Percentiles rank a stretch among this genome's conserved stretches.
These are phyloP conservation scores for Heteractis magnifica DNA, from an alignment of 92 coral and sea anemone genomes.

Conservation along the genomic window DNA sequence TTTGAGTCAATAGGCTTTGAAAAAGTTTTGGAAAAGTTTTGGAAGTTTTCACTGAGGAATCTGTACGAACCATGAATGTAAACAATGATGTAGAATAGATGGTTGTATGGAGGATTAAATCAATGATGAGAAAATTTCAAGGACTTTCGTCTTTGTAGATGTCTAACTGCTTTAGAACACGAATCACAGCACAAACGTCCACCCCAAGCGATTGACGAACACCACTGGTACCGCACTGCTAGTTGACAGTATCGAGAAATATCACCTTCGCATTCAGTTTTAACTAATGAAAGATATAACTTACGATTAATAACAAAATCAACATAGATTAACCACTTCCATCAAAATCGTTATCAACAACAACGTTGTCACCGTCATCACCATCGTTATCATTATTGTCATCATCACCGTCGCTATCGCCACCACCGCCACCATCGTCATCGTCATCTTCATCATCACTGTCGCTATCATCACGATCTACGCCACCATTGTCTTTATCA, in stretches of 20 bases:
- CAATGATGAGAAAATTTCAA: not conserved
- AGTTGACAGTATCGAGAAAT: conserved; percentile 41
- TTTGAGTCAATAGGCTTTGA: too few species aligned
- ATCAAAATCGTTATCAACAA: not conserved
- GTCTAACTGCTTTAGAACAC: conserved; percentile 25
- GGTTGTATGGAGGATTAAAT: not conserved
- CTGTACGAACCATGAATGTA: too few species aligned
- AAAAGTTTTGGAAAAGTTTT: too few species aligned
- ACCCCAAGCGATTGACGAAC: conserved; percentile 54
- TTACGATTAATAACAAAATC: not conserved
- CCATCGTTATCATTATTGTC: not conserved
- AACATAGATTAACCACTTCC: not conserved
- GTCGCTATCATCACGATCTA: too few species aligned
- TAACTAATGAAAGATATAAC: conserved; percentile 16
- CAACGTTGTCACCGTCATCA: not conserved
- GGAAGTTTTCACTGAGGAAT: too few species aligned
- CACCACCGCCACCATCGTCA: too few species aligned
- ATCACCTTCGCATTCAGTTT: conserved; percentile 49
- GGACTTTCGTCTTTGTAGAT: conserved; percentile 20
- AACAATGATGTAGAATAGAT: not conserved
- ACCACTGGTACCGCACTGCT: conserved; percentile 63
- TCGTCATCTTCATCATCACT: too few species aligned
- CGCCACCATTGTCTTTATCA: too few species aligned
- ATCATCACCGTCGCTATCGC: too few species aligned
- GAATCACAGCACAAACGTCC: conserved; percentile 26